Evolutionary conservation across 1,140 invertebrate species (phyloP).

Genomic region (Drosophila persimilis): DNA sequence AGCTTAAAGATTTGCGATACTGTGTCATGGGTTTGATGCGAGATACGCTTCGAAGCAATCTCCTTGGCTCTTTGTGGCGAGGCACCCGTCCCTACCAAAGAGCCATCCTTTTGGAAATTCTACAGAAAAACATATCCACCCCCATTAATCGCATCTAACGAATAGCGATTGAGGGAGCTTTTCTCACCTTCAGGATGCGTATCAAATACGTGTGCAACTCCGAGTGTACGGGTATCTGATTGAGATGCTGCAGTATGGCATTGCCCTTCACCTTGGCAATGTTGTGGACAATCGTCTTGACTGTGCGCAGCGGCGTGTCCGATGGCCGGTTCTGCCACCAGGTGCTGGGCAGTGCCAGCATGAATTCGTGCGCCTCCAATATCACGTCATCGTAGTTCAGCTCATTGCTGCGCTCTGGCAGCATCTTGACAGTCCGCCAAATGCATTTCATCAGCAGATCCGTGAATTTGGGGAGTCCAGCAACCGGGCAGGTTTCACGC

Average conservation of each 20-base stretch:
- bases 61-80: constrained; percentile 79
- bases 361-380: constrained; percentile 90
- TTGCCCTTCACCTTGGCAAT: constrained; percentile 91
- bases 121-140: constrained; percentile 11
- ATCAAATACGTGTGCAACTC: constrained; percentile 92
- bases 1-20: constrained; percentile 96
- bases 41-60: constrained; percentile 83
- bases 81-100: constrained; percentile 33
- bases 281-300: constrained; percentile 95
- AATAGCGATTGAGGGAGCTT: not conserved
- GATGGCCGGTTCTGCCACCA: constrained; percentile 89
- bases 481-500: constrained; percentile 89
- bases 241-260: constrained; percentile 90
- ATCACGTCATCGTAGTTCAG: constrained; percentile 90
- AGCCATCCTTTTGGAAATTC: constrained; percentile 81
- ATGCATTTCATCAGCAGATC: constrained; percentile 95
- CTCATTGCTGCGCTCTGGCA: constrained; percentile 88
- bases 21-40: constrained; percentile 88
- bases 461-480: constrained; percentile 87
- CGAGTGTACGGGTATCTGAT: constrained; percentile 91
- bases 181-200: constrained; percentile 88
- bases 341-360: constrained; percentile 88
- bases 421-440: constrained; percentile 91
- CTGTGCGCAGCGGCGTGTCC: constrained; percentile 91
- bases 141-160: not conserved